Evolutionary conservation across 2,797 vertebrate species (phyloP), one percentile per base, ranked within the genome.

Genomic region (Alauda arvensis): DNA sequence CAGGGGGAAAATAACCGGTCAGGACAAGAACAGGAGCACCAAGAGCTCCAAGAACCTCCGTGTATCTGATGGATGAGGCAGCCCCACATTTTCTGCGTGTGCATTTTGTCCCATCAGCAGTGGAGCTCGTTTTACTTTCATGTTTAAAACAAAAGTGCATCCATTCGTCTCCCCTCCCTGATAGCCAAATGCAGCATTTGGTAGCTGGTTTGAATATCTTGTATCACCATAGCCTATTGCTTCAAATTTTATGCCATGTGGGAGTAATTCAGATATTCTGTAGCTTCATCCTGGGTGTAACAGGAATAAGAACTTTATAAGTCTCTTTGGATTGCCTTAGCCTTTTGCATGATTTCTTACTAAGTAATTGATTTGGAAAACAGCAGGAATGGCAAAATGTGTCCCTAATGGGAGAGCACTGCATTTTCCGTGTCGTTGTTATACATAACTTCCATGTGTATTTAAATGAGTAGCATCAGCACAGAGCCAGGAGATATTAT

Each of bases 381-480:
- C 31, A 69, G 48, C 51, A 70, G 71, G 53, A 93, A 85, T 82
- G 65, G 46, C 53, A 92, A 92, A 90, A 88, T 76, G 66, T 66
- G 31, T 18, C 53, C 49, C 80, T 84, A 81, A 91, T 88, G 86
- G 81, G 80, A 90, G 29, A 93, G 46, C 51, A 61, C 63, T 92
- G 28, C 68, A 46, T 81, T 94, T 92, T 90, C 75, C 18, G 4
- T 76, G 43, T 62, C 56, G 85, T 76, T 90, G 61, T 87, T 88
- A 65, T 40, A 66, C 26, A 40, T 60, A 90, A 70, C 40, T 77
- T 91, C 78, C 25, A 33, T 74, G 49, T 82, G 51, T 77, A 72
- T 94, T 91, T 89, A 85, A 93, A 89, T 69, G 29, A 83, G 52
- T 56, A 85, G 24, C 70, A 89, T 89, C 85, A 86, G 76, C 81